Evolutionary conservation across 2,113 vertebrate species (phyloP).

Genomic region (Syngnathus scovelli): DNA sequence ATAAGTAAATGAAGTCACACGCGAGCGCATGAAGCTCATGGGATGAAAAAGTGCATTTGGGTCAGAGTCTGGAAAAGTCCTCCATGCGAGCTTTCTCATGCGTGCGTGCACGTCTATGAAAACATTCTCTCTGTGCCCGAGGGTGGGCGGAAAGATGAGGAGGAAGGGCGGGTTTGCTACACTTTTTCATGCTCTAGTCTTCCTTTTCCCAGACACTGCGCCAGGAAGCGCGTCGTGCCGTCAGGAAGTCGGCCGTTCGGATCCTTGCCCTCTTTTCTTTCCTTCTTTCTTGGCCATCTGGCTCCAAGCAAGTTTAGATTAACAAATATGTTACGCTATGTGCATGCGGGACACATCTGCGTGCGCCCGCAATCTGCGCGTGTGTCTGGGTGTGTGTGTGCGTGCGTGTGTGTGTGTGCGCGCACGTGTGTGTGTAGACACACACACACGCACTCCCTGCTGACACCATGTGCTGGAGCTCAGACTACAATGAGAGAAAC

Average conservation of each 20-base stretch:
- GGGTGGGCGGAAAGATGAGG: constrained; percentile 10
- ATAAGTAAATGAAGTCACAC: too few species aligned
- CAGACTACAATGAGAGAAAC: constrained; percentile 8
- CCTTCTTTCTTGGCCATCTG: constrained; percentile 29
- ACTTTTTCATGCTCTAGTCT: constrained; percentile 33
- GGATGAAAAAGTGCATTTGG: background rate
- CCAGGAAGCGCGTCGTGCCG: constrained; percentile 60
- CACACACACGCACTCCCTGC: constrained; percentile 29
- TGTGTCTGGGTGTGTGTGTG: constrained; percentile 4
- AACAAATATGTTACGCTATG: constrained; percentile 40
- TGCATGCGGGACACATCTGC: constrained; percentile 54
- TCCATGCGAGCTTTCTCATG: background rate
- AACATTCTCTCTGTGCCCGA: background rate
- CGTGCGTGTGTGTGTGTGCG: too few species aligned
- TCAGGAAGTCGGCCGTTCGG: constrained; percentile 45
- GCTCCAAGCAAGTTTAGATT: constrained; percentile 28
- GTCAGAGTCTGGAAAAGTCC: background rate
- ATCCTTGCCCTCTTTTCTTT: background rate
- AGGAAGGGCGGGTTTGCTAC: constrained; percentile 45
- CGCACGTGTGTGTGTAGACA: background rate
- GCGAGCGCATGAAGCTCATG: too few species aligned
- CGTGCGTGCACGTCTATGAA: background rate
- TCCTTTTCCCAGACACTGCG: constrained; percentile 17
- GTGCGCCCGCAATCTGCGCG: constrained; percentile 34
- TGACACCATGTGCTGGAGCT: constrained; percentile 10